Base-by-base conservation (phyloP, 2,113 vertebrate genomes). In the Alexandromys fortis region DNA sequence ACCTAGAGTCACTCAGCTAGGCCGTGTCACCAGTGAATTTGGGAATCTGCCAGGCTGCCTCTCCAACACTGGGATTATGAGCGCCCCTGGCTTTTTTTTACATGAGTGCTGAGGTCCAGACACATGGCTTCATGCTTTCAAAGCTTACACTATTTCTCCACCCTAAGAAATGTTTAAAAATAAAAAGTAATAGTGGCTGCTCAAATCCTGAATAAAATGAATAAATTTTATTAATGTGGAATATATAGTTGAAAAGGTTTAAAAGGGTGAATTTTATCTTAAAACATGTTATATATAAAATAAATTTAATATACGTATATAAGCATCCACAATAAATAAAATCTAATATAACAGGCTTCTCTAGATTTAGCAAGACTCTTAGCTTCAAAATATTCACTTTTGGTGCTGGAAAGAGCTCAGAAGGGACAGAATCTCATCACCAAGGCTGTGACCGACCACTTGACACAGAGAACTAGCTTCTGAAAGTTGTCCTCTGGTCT, bases 221-320 rank as follows among this genome's bases (percentile, higher is more conserved):
- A n/a, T 86, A 86, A 86, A 58, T 21, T 58, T 35, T 86, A 86
- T 63, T n/a, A 49, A 22, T n/a, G 28, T 49, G 47, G 3, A 9
- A 76, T 55, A 35, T 76, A 22, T 21, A 73, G 47, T 55, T 89
- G 38, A 88, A 82, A 86, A 47, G 68, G 16, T 92, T 55, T 86
- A 79, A 96, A 83, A 79, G 88, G 45, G 14, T 28, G 67, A 58
- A 73, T 85, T 89, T 88, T 79, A 70, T 83, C 30, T 76, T 83
- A 93, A 55, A 63, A 63, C 4, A 45, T 55, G 11, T 68, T 65
- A 22, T 45, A 68, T 5, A 38, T 47, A 47, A 72, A 90, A 52
- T n/a, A 79, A 79, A 6, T 2, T n/a, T 75, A 24, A 26, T 68
- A 24, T 55, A 42, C 35, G 3, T 78, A 30, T 77, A 4, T 33